Evolutionary conservation across 2,797 vertebrate genomes (phyloP).

Genomic region (Setipinna tenuifilis): DNA sequence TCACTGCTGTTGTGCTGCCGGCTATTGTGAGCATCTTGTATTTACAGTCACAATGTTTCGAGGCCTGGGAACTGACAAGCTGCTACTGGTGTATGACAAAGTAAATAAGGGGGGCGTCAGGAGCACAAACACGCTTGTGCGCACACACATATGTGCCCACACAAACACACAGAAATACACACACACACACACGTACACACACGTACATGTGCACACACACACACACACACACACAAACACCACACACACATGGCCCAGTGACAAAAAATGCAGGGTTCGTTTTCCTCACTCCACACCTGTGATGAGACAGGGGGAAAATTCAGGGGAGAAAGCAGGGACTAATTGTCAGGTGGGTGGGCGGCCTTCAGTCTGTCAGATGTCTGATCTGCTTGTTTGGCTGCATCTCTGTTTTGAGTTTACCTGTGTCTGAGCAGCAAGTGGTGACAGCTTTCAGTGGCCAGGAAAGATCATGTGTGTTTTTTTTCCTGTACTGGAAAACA

Average conservation of each 20-base stretch:
- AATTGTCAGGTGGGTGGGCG: neutral
- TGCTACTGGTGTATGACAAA: neutral
- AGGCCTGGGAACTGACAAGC: slow-evolving; percentile 23
- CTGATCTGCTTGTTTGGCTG: neutral
- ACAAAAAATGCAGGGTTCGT: too few relatives aligned
- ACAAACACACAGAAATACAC: neutral
- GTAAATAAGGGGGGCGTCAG: neutral
- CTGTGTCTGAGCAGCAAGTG: neutral
- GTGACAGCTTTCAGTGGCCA: neutral
- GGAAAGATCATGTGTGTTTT: neutral
- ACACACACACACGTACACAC: neutral
- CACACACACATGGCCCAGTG: too few relatives aligned
- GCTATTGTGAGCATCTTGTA: neutral
- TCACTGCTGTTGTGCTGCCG: neutral
- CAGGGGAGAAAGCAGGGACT: neutral
- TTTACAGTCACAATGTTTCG: slow-evolving; percentile 33
- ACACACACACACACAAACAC: too few relatives aligned
- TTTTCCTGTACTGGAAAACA: neutral
- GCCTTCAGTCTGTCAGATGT: neutral
- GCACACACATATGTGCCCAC: neutral
- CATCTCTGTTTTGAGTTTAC: neutral
- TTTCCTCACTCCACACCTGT: neutral
- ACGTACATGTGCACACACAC: neutral
- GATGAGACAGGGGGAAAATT: neutral
- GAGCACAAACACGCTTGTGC: neutral